phyloP scores from a whole-genome alignment of 2,113 vertebrate genomes.

The Cyprinus carpio region DNA sequence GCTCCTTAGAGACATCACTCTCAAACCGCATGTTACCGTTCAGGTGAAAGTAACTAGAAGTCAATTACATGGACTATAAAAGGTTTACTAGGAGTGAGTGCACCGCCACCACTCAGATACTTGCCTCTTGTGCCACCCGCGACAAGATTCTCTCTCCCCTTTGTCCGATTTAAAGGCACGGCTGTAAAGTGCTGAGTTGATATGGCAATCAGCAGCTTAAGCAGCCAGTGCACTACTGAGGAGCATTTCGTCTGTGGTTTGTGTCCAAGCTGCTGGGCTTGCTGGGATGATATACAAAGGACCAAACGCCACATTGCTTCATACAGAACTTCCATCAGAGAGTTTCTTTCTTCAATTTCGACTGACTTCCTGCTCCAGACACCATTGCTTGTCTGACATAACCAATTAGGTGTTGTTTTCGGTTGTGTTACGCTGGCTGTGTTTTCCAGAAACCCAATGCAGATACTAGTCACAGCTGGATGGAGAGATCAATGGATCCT shows the following conservation, averaged over 20 bases:
- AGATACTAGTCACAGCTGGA: neutral
- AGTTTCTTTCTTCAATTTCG: neutral
- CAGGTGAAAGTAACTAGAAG: conserved; percentile 65
- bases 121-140: conserved; percentile 16
- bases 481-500: neutral
- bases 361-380: conserved; percentile 43
- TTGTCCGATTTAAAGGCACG: conserved; percentile 50
- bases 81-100: conserved; percentile 65
- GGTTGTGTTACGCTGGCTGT: neutral
- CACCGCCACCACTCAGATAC: conserved; percentile 49
- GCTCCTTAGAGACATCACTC: too few relatives aligned
- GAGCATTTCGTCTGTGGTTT: conserved; percentile 22
- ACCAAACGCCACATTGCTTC: conserved; percentile 26
- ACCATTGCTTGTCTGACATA: conserved; percentile 40
- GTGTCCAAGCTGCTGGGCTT: conserved; percentile 35
- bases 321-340: conserved; percentile 25
- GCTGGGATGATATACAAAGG: conserved; percentile 43
- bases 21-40: conserved; percentile 55
- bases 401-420: conserved; percentile 27
- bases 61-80: conserved; percentile 66
- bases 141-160: too few relatives aligned
- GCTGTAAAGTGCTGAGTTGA: conserved; percentile 53
- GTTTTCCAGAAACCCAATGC: neutral
- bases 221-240: conserved; percentile 17
- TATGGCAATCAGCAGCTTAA: conserved; percentile 45